Conservation (phyloP, 2,888 invertebrate species). For the Andrena minutula region DNA sequence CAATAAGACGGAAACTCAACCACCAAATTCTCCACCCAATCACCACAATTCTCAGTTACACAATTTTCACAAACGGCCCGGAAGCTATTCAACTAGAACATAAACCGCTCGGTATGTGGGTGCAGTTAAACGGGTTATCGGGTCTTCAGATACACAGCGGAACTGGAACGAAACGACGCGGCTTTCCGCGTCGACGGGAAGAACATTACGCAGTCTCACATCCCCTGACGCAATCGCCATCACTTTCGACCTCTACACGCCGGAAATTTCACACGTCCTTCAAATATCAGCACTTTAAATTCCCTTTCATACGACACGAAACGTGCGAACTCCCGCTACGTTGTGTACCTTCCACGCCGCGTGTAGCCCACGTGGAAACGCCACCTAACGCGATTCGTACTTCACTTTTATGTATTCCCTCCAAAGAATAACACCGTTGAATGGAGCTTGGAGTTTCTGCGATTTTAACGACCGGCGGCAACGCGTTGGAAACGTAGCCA, state of each 20-base stretch:
- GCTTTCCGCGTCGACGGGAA: conserved; percentile 7
- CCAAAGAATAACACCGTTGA: conserved; percentile 24
- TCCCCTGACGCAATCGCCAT: neutral
- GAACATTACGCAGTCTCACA: conserved; percentile 26
- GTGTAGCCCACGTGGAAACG: neutral
- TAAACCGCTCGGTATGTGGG: conserved; percentile 48
- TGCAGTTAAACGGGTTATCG: conserved; percentile 61
- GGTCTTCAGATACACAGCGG: conserved; percentile 38
- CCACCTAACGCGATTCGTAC: neutral
- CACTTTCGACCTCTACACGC: neutral
- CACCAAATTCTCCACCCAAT: neutral
- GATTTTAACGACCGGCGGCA: conserved; percentile 2
- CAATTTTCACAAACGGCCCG: conserved; percentile 14
- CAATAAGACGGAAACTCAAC: too few species aligned
- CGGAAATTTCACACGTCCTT: neutral
- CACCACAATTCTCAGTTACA: neutral
- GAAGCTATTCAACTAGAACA: conserved; percentile 45
- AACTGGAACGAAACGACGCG: conserved; percentile 33
- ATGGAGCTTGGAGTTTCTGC: neutral
- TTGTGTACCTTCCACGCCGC: too few species aligned
- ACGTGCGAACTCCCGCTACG: neutral
- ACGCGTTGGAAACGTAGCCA: neutral
- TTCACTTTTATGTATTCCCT: neutral
- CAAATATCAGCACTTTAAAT: neutral
- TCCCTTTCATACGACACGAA: neutral